Percentiles rank a stretch among this genome's conserved stretches.
Evolutionary conservation across 2,113 vertebrate species (phyloP).

Genomic region (Tachysurus fulvidraco): DNA sequence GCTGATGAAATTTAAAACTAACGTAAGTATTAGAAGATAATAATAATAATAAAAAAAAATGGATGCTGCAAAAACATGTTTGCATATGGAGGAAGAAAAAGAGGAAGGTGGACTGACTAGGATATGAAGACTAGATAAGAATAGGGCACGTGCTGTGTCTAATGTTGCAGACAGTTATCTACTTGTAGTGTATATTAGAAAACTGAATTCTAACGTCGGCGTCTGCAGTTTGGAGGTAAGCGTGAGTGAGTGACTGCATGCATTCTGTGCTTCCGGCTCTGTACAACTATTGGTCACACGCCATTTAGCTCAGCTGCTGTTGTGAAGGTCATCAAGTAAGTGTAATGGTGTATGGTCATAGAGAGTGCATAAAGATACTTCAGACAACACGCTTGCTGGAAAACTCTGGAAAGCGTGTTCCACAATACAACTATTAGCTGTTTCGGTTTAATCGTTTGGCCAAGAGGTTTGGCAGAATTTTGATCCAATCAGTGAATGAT

Average conservation of each 20-base stretch:
- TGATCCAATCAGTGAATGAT: not conserved
- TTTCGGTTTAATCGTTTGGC: not conserved
- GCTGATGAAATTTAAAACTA: conserved; percentile 28
- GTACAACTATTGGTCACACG: not conserved
- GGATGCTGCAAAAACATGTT: conserved; percentile 18
- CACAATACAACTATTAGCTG: not conserved
- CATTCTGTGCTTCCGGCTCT: not conserved
- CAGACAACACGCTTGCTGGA: too few relatives aligned
- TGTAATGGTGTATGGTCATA: too few relatives aligned
- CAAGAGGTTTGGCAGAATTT: not conserved
- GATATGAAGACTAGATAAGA: not conserved
- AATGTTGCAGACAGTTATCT: not conserved
- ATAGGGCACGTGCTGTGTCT: not conserved
- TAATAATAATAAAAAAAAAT: too few relatives aligned
- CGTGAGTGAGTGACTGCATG: too few relatives aligned
- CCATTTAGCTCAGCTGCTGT: too few relatives aligned
- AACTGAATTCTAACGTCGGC: not conserved
- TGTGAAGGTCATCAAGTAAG: too few relatives aligned
- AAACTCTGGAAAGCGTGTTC: too few relatives aligned
- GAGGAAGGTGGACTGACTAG: not conserved
- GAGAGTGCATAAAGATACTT: too few relatives aligned
- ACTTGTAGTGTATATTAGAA: not conserved
- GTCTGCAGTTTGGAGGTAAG: not conserved
- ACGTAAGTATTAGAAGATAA: conserved; percentile 23
- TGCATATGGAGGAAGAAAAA: not conserved